phyloP scores from a whole-genome alignment of 2,113 vertebrate species.

The Carlito syrichta region DNA sequence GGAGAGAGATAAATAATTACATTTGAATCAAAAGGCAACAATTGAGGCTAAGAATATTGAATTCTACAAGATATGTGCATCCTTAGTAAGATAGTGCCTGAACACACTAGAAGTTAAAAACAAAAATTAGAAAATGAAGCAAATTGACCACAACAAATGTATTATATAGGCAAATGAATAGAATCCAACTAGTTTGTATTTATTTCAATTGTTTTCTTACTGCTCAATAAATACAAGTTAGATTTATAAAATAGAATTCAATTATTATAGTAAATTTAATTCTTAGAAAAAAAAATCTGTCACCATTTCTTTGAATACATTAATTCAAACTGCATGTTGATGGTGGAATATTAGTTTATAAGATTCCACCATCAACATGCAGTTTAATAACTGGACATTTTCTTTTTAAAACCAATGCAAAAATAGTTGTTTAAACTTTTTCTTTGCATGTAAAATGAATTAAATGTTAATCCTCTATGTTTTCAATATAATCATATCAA shows the following conservation, averaged over 20 bases:
- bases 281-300: neutral
- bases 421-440: neutral
- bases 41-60: neutral
- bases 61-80: neutral
- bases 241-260: neutral
- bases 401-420: neutral
- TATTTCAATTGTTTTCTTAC: neutral
- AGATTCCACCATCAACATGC: no score
- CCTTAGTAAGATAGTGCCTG: neutral
- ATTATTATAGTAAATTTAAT: neutral
- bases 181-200: neutral
- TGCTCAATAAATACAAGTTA: neutral
- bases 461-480: neutral
- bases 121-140: neutral
- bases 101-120: neutral
- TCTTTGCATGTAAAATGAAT: neutral
- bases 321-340: neutral
- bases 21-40: neutral
- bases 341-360: neutral
- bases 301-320: neutral
- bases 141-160: neutral
- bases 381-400: neutral
- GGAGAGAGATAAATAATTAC: neutral
- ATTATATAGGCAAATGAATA: neutral
- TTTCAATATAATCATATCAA: neutral